These are phyloP conservation scores for Rhodeus uyekii DNA, from an alignment of 2,797 vertebrate genomes.

Conservation along the genomic window DNA sequence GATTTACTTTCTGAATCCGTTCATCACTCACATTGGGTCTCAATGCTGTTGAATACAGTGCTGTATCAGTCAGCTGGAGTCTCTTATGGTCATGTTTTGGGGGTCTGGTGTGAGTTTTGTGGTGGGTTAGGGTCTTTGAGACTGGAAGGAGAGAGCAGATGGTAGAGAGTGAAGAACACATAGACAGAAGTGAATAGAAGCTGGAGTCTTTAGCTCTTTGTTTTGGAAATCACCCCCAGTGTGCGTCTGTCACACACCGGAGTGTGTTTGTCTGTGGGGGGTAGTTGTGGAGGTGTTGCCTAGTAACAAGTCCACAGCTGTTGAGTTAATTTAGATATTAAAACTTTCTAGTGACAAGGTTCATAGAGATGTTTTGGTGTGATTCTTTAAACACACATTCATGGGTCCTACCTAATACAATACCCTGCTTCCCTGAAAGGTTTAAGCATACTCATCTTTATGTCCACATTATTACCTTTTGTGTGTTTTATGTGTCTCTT, in stretches of 20 bases:
- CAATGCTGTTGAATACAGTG: background rate
- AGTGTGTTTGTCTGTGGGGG: slow-evolving; percentile 8
- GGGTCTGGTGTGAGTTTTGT: slow-evolving; percentile 13
- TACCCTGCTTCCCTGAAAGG: background rate
- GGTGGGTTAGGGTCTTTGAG: slow-evolving; percentile 42
- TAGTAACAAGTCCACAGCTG: slow-evolving; percentile 41
- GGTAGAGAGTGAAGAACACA: slow-evolving; percentile 33
- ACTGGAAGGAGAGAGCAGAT: slow-evolving; percentile 52
- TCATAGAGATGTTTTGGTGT: background rate
- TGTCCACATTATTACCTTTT: background rate
- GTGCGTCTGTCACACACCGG: slow-evolving; percentile 34
- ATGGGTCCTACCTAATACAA: background rate
- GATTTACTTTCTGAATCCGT: slow-evolving; percentile 8
- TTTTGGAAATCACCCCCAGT: slow-evolving; percentile 48
- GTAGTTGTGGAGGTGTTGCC: slow-evolving; percentile 16
- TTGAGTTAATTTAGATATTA: slow-evolving; percentile 11
- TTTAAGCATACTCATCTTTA: background rate
- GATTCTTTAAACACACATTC: background rate
- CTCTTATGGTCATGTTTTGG: slow-evolving; percentile 6
- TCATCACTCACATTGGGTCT: background rate
- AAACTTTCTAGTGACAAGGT: slow-evolving; percentile 9
- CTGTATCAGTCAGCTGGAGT: slow-evolving; percentile 3
- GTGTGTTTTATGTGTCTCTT: background rate
- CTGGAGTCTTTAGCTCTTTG: slow-evolving; percentile 44
- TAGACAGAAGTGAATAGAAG: slow-evolving; percentile 40